Conservation (phyloP, 2,888 invertebrate species). For the Leptogaster cylindrica region DNA sequence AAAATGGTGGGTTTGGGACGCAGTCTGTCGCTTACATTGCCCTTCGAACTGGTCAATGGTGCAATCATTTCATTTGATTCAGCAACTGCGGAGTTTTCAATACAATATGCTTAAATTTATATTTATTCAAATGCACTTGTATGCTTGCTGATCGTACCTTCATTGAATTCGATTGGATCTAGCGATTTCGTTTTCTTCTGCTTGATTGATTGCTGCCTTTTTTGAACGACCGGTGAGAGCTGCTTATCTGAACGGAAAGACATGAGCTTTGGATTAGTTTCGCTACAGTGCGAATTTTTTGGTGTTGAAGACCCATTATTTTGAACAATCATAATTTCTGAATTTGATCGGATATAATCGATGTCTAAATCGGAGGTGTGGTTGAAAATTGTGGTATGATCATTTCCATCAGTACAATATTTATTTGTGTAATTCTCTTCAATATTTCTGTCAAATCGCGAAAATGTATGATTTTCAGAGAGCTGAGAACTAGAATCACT, state of each 20-base stretch:
- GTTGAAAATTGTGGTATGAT: slow-evolving; percentile 60
- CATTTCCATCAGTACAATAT: slow-evolving; percentile 50
- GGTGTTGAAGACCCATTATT: slow-evolving; percentile 57
- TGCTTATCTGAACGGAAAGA: slow-evolving; percentile 56
- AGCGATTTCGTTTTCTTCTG: slow-evolving; percentile 41
- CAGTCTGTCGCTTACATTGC: slow-evolving; percentile 48
- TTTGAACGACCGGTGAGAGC: slow-evolving; percentile 49
- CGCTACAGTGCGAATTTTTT: slow-evolving; percentile 50
- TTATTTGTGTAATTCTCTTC: not conserved
- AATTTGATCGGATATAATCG: slow-evolving; percentile 60
- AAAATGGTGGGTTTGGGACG: slow-evolving; percentile 58
- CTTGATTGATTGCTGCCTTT: slow-evolving; percentile 44
- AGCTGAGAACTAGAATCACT: slow-evolving; percentile 60
- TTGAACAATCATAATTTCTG: slow-evolving; percentile 60
- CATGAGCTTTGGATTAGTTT: slow-evolving; percentile 60
- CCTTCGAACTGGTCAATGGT: slow-evolving; percentile 41
- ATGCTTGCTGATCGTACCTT: slow-evolving; percentile 35
- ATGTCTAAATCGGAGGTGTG: slow-evolving; percentile 59
- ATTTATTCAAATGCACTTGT: slow-evolving; percentile 10
- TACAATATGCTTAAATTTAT: slow-evolving; percentile 34
- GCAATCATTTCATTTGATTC: slow-evolving; percentile 10
- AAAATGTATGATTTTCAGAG: slow-evolving; percentile 61
- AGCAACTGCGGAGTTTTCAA: slow-evolving; percentile 12
- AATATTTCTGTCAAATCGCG: slow-evolving; percentile 54
- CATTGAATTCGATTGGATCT: slow-evolving; percentile 10